phyloP scores from a whole-genome alignment of 2,888 invertebrate species.

The Petrolisthes manimaculis region DNA sequence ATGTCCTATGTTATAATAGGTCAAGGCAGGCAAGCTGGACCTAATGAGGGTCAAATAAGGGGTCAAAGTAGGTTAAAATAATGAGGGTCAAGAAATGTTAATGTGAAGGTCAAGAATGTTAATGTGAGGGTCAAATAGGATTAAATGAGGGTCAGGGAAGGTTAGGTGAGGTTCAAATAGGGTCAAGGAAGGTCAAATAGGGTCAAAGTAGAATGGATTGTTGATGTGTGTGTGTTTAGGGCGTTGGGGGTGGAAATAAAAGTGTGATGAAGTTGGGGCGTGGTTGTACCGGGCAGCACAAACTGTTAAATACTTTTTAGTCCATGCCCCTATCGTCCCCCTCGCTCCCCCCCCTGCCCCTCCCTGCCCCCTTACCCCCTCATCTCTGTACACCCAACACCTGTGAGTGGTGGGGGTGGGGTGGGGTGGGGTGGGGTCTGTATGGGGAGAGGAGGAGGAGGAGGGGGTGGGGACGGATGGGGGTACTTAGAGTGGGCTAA shows the following conservation, averaged over 20 bases:
- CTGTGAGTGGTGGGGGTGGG: too few relatives aligned
- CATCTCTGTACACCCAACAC: conserved; percentile 6
- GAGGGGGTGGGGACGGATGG: conserved; percentile 34
- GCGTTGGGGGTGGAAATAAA: conserved; percentile 15
- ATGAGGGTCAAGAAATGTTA: too few relatives aligned
- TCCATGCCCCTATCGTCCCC: conserved; percentile 33
- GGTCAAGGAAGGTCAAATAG: too few relatives aligned
- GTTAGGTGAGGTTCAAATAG: too few relatives aligned
- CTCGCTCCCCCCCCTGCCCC: conserved; percentile 40
- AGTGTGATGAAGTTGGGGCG: not conserved
- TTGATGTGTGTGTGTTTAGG: not conserved
- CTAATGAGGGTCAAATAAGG: conserved; percentile 3
- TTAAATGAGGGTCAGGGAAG: too few relatives aligned
- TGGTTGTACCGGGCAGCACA: conserved; percentile 15
- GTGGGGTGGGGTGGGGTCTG: conserved; percentile 25
- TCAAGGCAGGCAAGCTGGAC: not conserved
- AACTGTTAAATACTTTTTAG: too few relatives aligned
- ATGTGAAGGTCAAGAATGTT: too few relatives aligned
- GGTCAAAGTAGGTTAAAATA: too few relatives aligned
- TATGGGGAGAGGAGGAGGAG: conserved; percentile 10
- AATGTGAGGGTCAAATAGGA: too few relatives aligned
- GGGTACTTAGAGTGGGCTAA: conserved; percentile 31
- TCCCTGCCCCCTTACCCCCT: conserved; percentile 20
- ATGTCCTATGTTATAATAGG: conserved; percentile 18
- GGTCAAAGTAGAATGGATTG: too few relatives aligned